Evolutionary conservation across 1,140 invertebrate genomes (phyloP), one percentile per base, ranked within the genome.

Genomic region (Hormaphis cornu): DNA sequence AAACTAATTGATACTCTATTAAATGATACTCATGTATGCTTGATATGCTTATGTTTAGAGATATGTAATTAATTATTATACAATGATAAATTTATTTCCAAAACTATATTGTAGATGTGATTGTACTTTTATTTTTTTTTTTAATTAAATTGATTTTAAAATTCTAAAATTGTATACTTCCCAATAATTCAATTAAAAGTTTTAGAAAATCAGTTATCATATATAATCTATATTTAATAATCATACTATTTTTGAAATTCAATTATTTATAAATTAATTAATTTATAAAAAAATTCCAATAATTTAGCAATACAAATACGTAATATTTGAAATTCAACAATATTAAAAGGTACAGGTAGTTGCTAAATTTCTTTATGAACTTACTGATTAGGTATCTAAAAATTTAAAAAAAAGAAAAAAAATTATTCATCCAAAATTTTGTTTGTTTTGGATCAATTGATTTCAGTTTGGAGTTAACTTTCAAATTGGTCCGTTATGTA

Each of bases 391-490:
- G 61, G 61, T 66, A 20, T 66, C 61, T 12, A 66, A 18, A 66
- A 66, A 50, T 33, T 50, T 63, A n/a, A n/a, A n/a, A n/a, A n/a
- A n/a, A n/a, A n/a, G n/a, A n/a, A n/a, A n/a, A n/a, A n/a, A n/a
- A n/a, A 63, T 66, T 66, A 58, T 58, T 58, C 22, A 58, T 40
- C 54, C 61, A 50, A 66, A 66, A 48, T 48, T 20, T 48, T 33
- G 12, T 66, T 66, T 66, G 42, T 66, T 66, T 66, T 66, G 61
- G 61, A 66, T 66, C 61, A 66, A 66, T 66, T 66, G 61, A 66
- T 66, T 66, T 66, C 61, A 66, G 61, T 66, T 61, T 66, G 61
- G 61, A 66, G 61, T 46, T 66, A 66, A 66, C 61, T 66, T 48
- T 66, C 61, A 66, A 66, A 50, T 48, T 66, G 61, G 61, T 66